Base-by-base conservation (phyloP, 2,113 vertebrate species). In the Nibea albiflora region DNA sequence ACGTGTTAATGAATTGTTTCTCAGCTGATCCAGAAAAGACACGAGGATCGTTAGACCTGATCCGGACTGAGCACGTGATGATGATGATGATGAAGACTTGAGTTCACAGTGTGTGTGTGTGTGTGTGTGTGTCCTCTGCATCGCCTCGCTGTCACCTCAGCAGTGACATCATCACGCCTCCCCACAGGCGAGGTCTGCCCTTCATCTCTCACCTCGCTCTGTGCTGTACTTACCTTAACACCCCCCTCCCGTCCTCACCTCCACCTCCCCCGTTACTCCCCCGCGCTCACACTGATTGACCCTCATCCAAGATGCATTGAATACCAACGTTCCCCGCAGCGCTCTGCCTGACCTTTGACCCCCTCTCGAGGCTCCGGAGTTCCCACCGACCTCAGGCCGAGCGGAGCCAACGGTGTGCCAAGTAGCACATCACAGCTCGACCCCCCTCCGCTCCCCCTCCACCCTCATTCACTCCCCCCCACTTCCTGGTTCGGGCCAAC, bases 401-500 rank as follows among this genome's bases (percentile, higher is more conserved):
- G 76, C 50, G n/a, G 73, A 83, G 66, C 78, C 78, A 63, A 63
- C 80, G 26, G 20, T 56, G 81, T 81, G 73, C 81, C 83, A 85
- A 85, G 77, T 70, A 81, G 89, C 78, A 77, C 75, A 79, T 74
- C 72, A 54, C 76, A n/a, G 12, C 53, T 5, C 58, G 0, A 12
- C 42, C 72, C 31, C 61, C 16, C 35, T 58, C 24, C 22, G 15
- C 67, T 3, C 67, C 64, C 61, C 78, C 52, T 3, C 67, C 64
- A 2, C 61, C 78, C 52, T n/a, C n/a, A 4, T 47, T 54, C 72
- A 58, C 67, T 64, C 63, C 69, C 31, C 31, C 74, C 72, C 66
- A 81, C 81, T 90, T 92, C 86, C 89, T 87, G 79, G 88, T 90
- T 76, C 7, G 52, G 78, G 85, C 81, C 86, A 85, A 82, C 78